Evolutionary conservation across 2,113 vertebrate genomes (phyloP), one percentile per base, ranked within the genome.

Genomic region (Sardina pilchardus): DNA sequence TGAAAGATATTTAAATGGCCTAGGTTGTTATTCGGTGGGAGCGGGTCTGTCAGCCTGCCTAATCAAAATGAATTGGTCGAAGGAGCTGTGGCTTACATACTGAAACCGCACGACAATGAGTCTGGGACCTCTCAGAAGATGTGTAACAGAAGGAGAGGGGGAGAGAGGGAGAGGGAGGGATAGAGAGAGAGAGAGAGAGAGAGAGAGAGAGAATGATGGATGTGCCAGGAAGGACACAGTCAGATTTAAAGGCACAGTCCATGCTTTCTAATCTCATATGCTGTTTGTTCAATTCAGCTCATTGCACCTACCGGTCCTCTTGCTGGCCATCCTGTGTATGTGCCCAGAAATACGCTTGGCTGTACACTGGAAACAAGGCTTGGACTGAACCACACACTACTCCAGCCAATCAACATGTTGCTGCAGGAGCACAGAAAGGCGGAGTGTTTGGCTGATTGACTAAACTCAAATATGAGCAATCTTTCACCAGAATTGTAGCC

Each of bases 1-100:
- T 78, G 39, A 78, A 78, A 75, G 10, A 71, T 26, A 78, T 78
- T 78, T 14, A 78, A 36, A 78, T 78, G 71, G 71, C 71, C 71
- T 75, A 17, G 30, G 30, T 71, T 78, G 71, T 78, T 36, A 78
- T 39, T 78, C 71, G 4, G 71, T 16, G 34, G 30, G 71, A 36
- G 34, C 26, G 16, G 16, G 10, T 36, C 71, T 78, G 71, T 36
- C 71, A 78, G 71, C 9, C 30, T 4, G 63, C 8, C 26, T 78
- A 39, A 78, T 78, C 26, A 78, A 78, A 78, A 78, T 78, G 36
- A 78, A 78, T 78, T 34, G 71, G 71, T 34, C 30, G 4, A 78
- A 34, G 63, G 71, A 78, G 71, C 12, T 17, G 71, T 78, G 30
- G 71, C 71, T 36, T 1, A 4, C n/a, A 34, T 71, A 14, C 63